Base-by-base conservation (phyloP, 2,888 invertebrate species). In the Arrhopalites spinosus region DNA sequence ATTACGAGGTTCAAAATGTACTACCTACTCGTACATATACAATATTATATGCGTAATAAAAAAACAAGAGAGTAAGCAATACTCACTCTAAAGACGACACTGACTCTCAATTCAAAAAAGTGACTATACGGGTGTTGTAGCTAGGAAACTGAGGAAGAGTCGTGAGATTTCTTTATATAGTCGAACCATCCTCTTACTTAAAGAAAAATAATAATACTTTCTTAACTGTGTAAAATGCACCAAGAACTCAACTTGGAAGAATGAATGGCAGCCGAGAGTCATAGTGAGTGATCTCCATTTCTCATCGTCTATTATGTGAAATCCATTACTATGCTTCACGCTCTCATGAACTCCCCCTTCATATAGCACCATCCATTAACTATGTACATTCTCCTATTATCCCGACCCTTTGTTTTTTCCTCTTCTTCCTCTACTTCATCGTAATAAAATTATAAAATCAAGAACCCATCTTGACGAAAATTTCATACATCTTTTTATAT, bases 371-470 rank as follows among this genome's bases (percentile, higher is more conserved):
- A 43, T 63, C 72, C 72, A 72, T 63, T 72, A 72, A 30, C 36
- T 43, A 43, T 59, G 7, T 59, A 43, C 59, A 20, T 25, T 15
- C 27, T 15, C 20, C 20, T 2, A 43, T 67, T 71, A 56, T 69
- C 25, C 59, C 56, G 17, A 1, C n/a, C 29, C 63, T 45, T 72
- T 63, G 47, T 72, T 72, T 20, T 72, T 27, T 25, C 71, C 30
- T 59, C 36, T 25, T 47, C 63, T 20, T 72, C 36, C 43, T 45
- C 59, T 36, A 25, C 1, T 25, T 43, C n/a, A 43, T 11, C 15
- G 20, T 72, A 72, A 72, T 72, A 72, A 61, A 72, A 72, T 72
- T 61, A 64, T 27, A 72, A 45, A 72, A 72, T 72, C 72, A 63
- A 47, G 47, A 47, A 59, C 13, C 71, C 43, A 47, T 63, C 72